Base-by-base conservation (phyloP, 1,140 invertebrate genomes). In the Caenorhabditis tropicalis region DNA sequence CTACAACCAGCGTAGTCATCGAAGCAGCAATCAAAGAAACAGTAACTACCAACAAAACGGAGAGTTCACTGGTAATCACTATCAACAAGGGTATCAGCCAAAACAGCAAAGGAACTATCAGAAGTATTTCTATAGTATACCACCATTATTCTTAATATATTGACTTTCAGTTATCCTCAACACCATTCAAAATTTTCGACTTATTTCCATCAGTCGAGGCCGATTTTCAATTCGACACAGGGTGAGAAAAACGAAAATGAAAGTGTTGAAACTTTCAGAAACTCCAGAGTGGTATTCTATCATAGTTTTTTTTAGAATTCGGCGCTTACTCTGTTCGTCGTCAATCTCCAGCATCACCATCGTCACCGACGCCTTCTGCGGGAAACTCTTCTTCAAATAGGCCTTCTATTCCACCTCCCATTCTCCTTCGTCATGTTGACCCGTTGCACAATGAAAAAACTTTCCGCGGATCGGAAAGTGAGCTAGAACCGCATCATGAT, bases 211-310 rank as follows among this genome's bases (percentile, higher is more conserved):
- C 65, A 74, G 3, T 36, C 12, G 9, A 39, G 65, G 33, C 33
- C 33, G 12, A 46, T 74, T 43, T 74, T 74, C n/a, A 74, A 74
- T 43, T 74, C 65, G 12, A 74, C 65, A 12, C 65, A 74, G 24
- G 65, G 65, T 74, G 24, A 31, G 9, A 70, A 70, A 58, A 12
- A 27, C 56, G 16, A 12, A 58, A 31, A 15, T 29, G 27, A 60
- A n/a, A 29, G 24, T 1, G 0, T 31, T 60, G 10, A 16, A n/a
- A n/a, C 16, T 53, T 21, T 60, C 2, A 12, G n/a, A n/a, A n/a
- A n/a, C n/a, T 27, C 56, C 1, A 53, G 21, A 53, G 7, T 53
- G 7, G n/a, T 53, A 53, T 1, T n/a, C 10, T 46, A 46, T 46
- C 19, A 46, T 1, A 12, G 4, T 46, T 51, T 70, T 36, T 46